These are phyloP conservation scores for Neelides folsomi DNA, from an alignment of 2,888 invertebrate genomes.

Conservation along the genomic window DNA sequence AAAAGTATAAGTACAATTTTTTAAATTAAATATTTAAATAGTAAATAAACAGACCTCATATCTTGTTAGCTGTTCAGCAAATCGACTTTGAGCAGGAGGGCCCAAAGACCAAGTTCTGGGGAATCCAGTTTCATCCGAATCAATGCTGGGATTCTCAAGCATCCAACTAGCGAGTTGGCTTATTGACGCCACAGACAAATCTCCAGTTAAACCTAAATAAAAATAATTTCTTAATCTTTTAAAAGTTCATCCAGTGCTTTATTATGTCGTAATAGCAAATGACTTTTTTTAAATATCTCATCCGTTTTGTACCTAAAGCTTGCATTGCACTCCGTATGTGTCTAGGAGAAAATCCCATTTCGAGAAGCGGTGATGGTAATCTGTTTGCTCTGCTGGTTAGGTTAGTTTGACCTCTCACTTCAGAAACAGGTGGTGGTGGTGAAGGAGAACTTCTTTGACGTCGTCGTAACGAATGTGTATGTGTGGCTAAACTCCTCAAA, in stretches of 20 bases:
- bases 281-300: too few species aligned
- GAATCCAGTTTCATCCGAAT: conserved; percentile 27
- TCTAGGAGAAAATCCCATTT: conserved; percentile 49
- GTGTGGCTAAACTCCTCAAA: conserved; percentile 4
- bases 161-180: conserved; percentile 52
- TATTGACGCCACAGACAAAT: conserved; percentile 42
- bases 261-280: too few species aligned
- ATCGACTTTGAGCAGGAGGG: too few species aligned
- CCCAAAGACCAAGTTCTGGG: conserved; percentile 23
- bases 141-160: conserved; percentile 47
- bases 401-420: not conserved
- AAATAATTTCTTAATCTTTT: too few species aligned
- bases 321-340: conserved; percentile 47
- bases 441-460: conserved; percentile 24
- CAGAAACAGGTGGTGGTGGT: conserved; percentile 17
- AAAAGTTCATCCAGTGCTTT: too few species aligned
- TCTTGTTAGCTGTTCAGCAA: conserved; percentile 2
- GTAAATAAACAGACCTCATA: not conserved
- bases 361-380: conserved; percentile 43
- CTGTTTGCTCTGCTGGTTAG: conserved; percentile 22
- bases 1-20: too few species aligned
- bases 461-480: conserved; percentile 8
- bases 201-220: conserved; percentile 37
- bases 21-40: too few species aligned
- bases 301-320: conserved; percentile 46